A percentile compares a stretch with the other conserved stretches of the same genome.
These are phyloP conservation scores for Squalus acanthias DNA, from an alignment of 2,797 vertebrate species.

Conservation along the genomic window DNA sequence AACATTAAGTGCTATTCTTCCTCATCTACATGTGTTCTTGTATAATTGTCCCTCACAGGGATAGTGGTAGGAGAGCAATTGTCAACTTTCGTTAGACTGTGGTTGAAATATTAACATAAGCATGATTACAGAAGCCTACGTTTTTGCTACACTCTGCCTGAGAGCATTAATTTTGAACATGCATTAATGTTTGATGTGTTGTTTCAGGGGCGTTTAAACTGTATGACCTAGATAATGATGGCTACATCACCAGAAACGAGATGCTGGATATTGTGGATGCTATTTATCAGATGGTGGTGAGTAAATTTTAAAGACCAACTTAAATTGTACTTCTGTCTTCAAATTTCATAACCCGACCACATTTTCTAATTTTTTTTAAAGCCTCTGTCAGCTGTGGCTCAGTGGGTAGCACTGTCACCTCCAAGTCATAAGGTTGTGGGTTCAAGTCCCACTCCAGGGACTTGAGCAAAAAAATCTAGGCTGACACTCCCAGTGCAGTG, in stretches of 20 bases:
- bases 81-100: neutral
- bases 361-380: neutral
- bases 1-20: neutral
- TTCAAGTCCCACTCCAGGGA: too few relatives aligned
- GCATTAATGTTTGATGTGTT: neutral
- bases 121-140: neutral
- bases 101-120: neutral
- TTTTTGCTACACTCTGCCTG: neutral
- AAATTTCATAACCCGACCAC: neutral
- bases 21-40: neutral
- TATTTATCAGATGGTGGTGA: slow-evolving; percentile 99
- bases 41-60: neutral
- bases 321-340: neutral
- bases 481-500: too few relatives aligned
- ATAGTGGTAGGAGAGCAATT: neutral
- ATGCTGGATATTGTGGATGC: slow-evolving; percentile 98
- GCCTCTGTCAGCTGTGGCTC: too few relatives aligned
- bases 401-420: too few relatives aligned
- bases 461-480: too few relatives aligned
- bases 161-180: neutral
- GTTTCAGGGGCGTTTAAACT: slow-evolving; percentile 91
- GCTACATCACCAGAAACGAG: slow-evolving; percentile 95
- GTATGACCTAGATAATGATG: slow-evolving; percentile 92
- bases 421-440: too few relatives aligned
- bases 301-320: slow-evolving; percentile 43